Evolutionary conservation across 2,797 vertebrate species (phyloP).

Genomic region (Glossophaga mutica): DNA sequence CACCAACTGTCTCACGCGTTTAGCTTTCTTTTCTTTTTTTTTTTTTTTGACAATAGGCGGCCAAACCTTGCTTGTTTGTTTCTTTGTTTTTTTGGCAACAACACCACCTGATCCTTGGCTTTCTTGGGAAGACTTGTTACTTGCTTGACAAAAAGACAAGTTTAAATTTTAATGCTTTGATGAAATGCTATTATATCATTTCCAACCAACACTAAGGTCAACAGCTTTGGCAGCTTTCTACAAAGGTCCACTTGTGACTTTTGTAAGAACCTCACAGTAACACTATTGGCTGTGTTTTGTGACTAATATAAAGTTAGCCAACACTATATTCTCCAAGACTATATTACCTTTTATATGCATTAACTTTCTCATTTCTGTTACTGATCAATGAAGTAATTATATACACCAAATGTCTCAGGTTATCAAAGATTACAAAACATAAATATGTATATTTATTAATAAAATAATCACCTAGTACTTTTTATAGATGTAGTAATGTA

Average conservation of each 20-base stretch:
- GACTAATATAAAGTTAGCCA: conserved; percentile 20
- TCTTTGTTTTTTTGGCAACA: no score
- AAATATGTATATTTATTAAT: not conserved
- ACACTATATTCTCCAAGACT: not conserved
- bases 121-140: conserved; percentile 2
- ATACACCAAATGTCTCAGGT: not conserved
- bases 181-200: not conserved
- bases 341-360: not conserved
- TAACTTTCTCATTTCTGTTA: not conserved
- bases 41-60: no score
- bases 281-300: not conserved
- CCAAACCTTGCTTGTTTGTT: no score
- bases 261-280: conserved; percentile 10
- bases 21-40: no score
- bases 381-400: not conserved
- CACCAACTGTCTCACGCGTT: no score
- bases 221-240: not conserved
- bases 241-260: not conserved
- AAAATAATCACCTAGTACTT: not conserved
- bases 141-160: not conserved
- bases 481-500: not conserved
- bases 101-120: not conserved
- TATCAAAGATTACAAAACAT: not conserved
- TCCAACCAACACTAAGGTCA: not conserved
- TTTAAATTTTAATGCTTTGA: conserved; percentile 24